Conservation (phyloP, 23 tunicate species). For the Oikopleura dioica region DNA sequence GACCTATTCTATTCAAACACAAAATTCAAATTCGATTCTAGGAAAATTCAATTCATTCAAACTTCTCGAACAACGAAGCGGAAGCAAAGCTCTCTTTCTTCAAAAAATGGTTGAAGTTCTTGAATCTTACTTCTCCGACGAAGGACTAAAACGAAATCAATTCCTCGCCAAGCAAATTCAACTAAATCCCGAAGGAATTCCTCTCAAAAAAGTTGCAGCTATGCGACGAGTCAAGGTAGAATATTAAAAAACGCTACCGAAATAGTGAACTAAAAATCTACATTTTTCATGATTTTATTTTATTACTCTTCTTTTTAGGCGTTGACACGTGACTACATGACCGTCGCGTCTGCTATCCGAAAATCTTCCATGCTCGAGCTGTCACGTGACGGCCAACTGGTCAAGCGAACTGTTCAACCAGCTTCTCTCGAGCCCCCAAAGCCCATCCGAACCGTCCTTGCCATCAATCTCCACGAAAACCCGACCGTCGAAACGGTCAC, state of each 20-base stretch:
- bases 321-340: conserved; percentile 39
- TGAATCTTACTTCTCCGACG: conserved; percentile 73
- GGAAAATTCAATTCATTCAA: neutral
- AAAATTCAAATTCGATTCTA: too few species aligned
- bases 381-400: conserved; percentile 41
- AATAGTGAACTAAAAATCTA: too few species aligned
- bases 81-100: neutral
- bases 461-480: conserved; percentile 51
- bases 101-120: conserved; percentile 20
- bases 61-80: neutral
- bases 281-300: too few species aligned
- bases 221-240: conserved; percentile 46
- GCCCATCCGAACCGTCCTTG: conserved; percentile 55
- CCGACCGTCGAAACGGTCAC: conserved; percentile 81
- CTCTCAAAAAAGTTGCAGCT: conserved; percentile 42
- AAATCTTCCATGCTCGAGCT: conserved; percentile 42
- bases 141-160: conserved; percentile 48
- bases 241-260: too few species aligned
- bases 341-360: conserved; percentile 38
- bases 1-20: too few species aligned
- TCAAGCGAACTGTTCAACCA: conserved; percentile 14
- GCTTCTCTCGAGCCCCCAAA: conserved; percentile 36
- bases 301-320: neutral
- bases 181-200: conserved; percentile 17
- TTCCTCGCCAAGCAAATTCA: conserved; percentile 64